Evolutionary conservation across 2,113 vertebrate genomes (phyloP).

Genomic region (Etheostoma spectabile): DNA sequence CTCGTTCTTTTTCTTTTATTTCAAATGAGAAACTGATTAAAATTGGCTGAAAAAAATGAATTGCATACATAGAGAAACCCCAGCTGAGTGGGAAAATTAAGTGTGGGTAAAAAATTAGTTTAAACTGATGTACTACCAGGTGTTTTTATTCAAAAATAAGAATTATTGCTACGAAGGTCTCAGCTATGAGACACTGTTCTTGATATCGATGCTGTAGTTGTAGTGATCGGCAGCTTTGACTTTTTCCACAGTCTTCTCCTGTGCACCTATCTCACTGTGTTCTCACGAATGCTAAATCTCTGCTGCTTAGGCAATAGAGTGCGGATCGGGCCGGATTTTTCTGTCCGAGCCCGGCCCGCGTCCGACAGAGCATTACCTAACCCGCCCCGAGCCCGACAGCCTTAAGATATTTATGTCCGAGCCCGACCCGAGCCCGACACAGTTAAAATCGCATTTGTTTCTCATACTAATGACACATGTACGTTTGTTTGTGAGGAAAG

Average conservation of each 20-base stretch:
- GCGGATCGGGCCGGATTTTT: too few species aligned
- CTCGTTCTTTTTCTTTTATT: neutral
- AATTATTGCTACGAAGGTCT: conserved; percentile 16
- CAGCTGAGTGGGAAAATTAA: neutral
- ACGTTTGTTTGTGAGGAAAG: too few species aligned
- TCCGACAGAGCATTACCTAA: too few species aligned
- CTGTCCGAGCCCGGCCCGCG: too few species aligned
- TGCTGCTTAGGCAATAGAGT: neutral
- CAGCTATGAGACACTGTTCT: neutral
- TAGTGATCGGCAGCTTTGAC: neutral
- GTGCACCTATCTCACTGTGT: neutral
- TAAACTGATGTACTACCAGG: neutral
- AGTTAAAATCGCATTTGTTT: too few species aligned
- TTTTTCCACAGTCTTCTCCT: neutral
- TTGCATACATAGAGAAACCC: neutral
- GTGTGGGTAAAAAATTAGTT: neutral
- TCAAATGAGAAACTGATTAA: neutral
- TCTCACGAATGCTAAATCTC: conserved; percentile 13
- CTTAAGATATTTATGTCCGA: too few species aligned
- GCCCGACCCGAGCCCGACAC: too few species aligned
- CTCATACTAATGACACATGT: too few species aligned
- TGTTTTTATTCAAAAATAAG: neutral
- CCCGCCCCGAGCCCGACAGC: too few species aligned
- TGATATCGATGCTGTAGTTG: neutral
- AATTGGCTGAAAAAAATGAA: neutral